phyloP scores from a whole-genome alignment of 2,113 vertebrate species.

The Toxotes jaculatrix region DNA sequence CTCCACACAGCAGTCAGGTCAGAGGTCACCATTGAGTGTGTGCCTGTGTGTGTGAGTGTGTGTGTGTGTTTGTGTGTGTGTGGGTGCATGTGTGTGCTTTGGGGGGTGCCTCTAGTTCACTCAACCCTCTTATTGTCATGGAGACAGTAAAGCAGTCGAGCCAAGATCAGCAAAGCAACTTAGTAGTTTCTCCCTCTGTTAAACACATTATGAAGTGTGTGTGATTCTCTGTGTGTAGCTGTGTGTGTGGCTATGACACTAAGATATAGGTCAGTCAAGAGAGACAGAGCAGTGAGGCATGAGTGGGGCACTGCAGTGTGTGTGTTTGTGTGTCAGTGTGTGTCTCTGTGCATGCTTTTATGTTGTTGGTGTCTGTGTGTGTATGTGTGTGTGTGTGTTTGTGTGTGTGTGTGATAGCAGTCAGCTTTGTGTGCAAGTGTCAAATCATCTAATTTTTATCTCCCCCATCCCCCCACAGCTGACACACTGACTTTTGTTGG shows the following conservation, averaged over 20 bases:
- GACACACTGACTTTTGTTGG: neutral
- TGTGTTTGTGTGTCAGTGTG: slow-evolving; percentile 12
- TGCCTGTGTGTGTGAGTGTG: slow-evolving; percentile 49
- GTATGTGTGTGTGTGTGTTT: slow-evolving; percentile 15
- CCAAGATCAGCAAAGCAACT: slow-evolving; percentile 69
- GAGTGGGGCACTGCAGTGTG: slow-evolving; percentile 3
- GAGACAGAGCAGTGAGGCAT: slow-evolving; percentile 34
- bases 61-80: slow-evolving; percentile 40
- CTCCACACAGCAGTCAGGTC: slow-evolving; percentile 64
- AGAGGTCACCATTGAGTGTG: slow-evolving; percentile 64
- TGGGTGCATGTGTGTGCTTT: slow-evolving; percentile 26
- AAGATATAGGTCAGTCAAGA: slow-evolving; percentile 76
- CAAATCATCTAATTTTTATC: slow-evolving; percentile 52
- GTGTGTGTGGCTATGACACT: slow-evolving; percentile 37
- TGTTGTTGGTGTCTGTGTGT: neutral
- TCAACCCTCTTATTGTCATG: slow-evolving; percentile 71
- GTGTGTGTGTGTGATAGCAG: neutral
- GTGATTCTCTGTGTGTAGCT: slow-evolving; percentile 29
- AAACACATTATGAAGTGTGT: slow-evolving; percentile 59
- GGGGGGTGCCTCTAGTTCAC: slow-evolving; percentile 22
- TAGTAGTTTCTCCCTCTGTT: slow-evolving; percentile 64
- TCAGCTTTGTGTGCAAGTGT: slow-evolving; percentile 34
- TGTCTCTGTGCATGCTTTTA: slow-evolving; percentile 11
- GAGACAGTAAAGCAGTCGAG: slow-evolving; percentile 68
- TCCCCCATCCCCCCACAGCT: slow-evolving; percentile 12